Evolutionary conservation across 1,140 invertebrate species (phyloP), one percentile per base, ranked within the genome.

Genomic region (Trachelipus rathkii): DNA sequence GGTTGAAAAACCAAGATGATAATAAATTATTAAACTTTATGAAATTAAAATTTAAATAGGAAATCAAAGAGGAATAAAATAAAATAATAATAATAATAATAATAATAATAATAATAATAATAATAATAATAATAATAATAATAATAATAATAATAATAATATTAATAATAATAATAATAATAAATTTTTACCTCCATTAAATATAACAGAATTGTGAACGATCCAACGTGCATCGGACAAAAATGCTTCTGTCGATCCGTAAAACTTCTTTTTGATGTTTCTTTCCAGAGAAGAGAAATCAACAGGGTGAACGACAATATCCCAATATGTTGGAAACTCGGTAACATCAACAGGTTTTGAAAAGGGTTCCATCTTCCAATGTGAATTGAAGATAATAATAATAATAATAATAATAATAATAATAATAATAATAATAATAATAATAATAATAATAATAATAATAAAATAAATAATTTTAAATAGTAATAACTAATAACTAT

Each of bases 141-240:
- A n/a, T n/a, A n/a, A n/a, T n/a, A n/a, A n/a, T n/a, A n/a, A n/a
- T n/a, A n/a, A n/a, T n/a, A n/a, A n/a, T n/a, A n/a, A n/a, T n/a
- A n/a, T n/a, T n/a, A n/a, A n/a, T 50, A 53, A 21, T 43, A 11
- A 60, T 21, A 73, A 73, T 10, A 53, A 50, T 70, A 10, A 19
- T 70, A 43, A 9, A 8, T 19, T 81, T 83, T 83, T 87, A 95
- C 93, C 89, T 82, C 93, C 92, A 86, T 94, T 94, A 82, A 92
- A 96, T 50, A 96, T 89, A 82, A 93, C 90, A 85, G 93, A 93
- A 83, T 97, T 96, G 83, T 97, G 95, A 69, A 95, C 87, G 82
- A 97, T 93, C 95, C 95, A 97, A 84, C 94, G 94, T 0, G 91
- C 90, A 84, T 97, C 95, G 9, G 92, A 90, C 68, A 94, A 86